A percentile compares a stretch with the other conserved stretches of the same genome.
Evolutionary conservation across 2,113 vertebrate species (phyloP).

Genomic region (Otocyon megalotis): DNA sequence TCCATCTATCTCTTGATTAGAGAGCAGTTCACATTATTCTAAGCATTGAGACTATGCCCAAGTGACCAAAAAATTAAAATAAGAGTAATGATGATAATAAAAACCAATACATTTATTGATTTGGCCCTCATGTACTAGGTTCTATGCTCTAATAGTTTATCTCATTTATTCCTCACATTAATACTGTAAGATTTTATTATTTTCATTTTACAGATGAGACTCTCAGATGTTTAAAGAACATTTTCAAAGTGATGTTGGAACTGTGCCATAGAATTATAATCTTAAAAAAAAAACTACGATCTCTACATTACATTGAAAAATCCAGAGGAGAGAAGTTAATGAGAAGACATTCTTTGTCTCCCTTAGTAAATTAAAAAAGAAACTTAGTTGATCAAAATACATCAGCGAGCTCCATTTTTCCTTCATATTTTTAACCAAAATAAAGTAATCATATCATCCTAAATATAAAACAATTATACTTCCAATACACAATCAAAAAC

Average conservation of each 20-base stretch:
- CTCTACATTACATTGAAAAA: not conserved
- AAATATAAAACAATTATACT: not conserved
- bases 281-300: not conserved
- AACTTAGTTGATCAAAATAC: not conserved
- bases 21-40: not conserved
- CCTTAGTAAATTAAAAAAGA: not conserved
- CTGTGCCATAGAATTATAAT: not conserved
- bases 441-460: not conserved
- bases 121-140: not conserved
- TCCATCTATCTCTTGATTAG: not conserved
- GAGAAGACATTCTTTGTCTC: not conserved
- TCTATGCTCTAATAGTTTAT: not conserved
- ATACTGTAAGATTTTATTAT: not conserved
- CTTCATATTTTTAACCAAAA: not conserved
- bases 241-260: not conserved
- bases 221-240: not conserved
- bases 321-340: not conserved
- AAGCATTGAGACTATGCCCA: not conserved
- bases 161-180: not conserved
- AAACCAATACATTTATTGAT: not conserved
- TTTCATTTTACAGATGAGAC: not conserved
- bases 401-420: not conserved
- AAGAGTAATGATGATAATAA: not conserved
- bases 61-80: not conserved
- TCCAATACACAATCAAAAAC: not conserved